Evolutionary conservation across 1,140 invertebrate species (phyloP), one percentile per base, ranked within the genome.

Genomic region (Euwallacea fornicatus): DNA sequence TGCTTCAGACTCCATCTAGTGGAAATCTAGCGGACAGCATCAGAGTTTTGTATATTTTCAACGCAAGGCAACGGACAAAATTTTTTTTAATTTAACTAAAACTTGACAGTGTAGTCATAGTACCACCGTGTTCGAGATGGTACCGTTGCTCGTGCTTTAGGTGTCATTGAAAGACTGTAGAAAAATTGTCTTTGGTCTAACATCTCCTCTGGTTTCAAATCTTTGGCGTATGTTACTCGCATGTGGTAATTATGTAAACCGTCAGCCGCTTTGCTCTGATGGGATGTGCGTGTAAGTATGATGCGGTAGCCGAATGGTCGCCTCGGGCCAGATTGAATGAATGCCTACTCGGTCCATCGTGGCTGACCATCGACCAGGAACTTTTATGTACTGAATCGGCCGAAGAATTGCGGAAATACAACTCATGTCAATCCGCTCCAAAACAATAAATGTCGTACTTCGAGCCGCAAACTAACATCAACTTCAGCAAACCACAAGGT

Each of bases 241-340:
- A 71, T 71, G 54, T 70, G 42, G 69, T 64, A 71, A 71, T 71
- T 71, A 71, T 71, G 69, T 71, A 71, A 71, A 71, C 69, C 69
- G 66, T 66, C 69, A 59, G 69, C 69, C 69, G 69, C 66, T 71
- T 71, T 58, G 69, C 58, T 65, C 55, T 71, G 69, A 71, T 71
- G 69, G 69, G 69, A 71, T 71, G 63, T 71, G 69, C 69, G 69
- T 71, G 69, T 71, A 71, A 71, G 62, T 71, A 71, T 71, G 69
- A 64, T 66, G 69, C 63, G 69, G 69, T 71, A 71, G 69, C 69
- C 50, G 69, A 64, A 71, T 71, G 54, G 16, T 11, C 41, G 69
- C 69, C 69, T 62, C 55, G 58, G 69, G 69, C 69, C 69, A 65
- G 62, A 65, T 71, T 71, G 69, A 50, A 33, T 33, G 21, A 33